These are phyloP conservation scores for Nymphalis urticae DNA, from an alignment of 2,888 invertebrate genomes.

Conservation along the genomic window DNA sequence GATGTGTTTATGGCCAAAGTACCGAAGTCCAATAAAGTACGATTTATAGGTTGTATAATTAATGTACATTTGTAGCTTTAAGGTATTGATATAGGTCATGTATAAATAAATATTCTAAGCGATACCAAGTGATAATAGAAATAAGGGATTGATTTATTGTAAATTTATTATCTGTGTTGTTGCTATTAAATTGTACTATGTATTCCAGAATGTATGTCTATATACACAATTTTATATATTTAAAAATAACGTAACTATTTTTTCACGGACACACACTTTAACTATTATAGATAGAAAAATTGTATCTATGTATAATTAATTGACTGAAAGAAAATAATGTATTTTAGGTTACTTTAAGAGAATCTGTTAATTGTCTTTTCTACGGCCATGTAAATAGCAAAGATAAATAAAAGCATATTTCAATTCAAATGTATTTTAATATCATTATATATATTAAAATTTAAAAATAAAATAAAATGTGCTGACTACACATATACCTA, in stretches of 20 bases:
- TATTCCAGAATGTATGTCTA: constrained; percentile 58
- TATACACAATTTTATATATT: constrained; percentile 41
- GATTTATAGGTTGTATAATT: constrained; percentile 71
- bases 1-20: constrained; percentile 72
- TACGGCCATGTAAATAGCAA: constrained; percentile 78
- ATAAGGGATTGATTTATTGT: constrained; percentile 69
- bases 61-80: constrained; percentile 61
- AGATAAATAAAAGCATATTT: constrained; percentile 62
- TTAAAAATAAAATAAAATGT: not conserved
- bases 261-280: constrained; percentile 64
- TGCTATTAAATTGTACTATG: constrained; percentile 64
- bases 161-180: constrained; percentile 56
- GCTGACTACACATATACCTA: no score
- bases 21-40: constrained; percentile 70
- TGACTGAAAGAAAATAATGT: constrained; percentile 73
- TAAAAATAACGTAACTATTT: constrained; percentile 59
- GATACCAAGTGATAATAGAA: constrained; percentile 80
- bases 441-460: not conserved
- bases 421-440: constrained; percentile 42
- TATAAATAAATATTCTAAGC: constrained; percentile 64
- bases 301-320: constrained; percentile 57
- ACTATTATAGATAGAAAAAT: constrained; percentile 53
- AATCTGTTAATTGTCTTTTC: constrained; percentile 74
- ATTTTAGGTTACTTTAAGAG: constrained; percentile 74
- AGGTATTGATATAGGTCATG: constrained; percentile 47